These are phyloP conservation scores for Pollenia labialis DNA, from an alignment of 2,888 invertebrate species.

Conservation along the genomic window DNA sequence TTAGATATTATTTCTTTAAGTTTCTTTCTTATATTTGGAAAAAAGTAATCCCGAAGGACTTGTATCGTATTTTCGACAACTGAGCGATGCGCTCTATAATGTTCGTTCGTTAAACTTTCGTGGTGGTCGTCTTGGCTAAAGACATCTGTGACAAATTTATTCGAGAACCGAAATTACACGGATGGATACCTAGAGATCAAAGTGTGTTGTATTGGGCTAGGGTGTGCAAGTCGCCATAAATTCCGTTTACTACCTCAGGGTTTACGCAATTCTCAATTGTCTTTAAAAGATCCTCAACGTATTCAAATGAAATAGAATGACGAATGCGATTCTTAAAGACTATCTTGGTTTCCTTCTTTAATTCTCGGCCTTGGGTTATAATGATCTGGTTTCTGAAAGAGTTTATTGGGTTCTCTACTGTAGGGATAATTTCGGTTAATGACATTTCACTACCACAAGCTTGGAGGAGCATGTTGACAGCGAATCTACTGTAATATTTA, in stretches of 20 bases:
- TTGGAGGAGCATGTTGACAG: no score
- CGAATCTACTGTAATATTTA: no score
- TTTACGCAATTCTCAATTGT: no score
- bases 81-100: conserved; percentile 54
- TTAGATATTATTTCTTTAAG: conserved; percentile 4
- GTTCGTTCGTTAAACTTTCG: conserved; percentile 62
- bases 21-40: conserved; percentile 34
- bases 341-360: no score
- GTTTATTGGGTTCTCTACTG: no score
- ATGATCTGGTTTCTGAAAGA: no score
- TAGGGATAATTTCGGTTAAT: no score
- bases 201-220: conserved; percentile 51
- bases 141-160: conserved; percentile 62
- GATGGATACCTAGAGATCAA: conserved; percentile 44
- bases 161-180: conserved; percentile 51
- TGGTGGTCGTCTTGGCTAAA: conserved; percentile 59
- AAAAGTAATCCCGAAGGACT: conserved; percentile 48
- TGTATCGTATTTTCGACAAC: conserved; percentile 36
- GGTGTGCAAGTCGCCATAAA: conserved; percentile 39
- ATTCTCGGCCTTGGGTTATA: no score
- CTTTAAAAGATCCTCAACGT: no score
- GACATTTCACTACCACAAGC: no score
- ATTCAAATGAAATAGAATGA: no score
- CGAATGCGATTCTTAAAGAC: no score
- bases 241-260: conserved; percentile 32